phyloP scores from a whole-genome alignment of 2,888 invertebrate species.

The Stenchaetothrips biformis region DNA sequence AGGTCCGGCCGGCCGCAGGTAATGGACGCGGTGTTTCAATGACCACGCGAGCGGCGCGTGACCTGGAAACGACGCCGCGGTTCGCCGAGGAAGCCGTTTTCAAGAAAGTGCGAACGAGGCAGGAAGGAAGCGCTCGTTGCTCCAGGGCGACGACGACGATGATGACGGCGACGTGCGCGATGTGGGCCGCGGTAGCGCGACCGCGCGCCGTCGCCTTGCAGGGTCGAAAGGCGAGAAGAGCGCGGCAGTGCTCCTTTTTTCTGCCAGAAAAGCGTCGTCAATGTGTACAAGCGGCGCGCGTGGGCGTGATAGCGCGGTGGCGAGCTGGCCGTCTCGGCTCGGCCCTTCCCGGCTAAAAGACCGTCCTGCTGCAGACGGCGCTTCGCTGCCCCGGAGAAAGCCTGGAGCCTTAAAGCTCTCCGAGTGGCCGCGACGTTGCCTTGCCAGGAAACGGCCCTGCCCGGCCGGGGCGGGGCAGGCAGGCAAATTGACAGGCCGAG shows the following conservation, averaged over 20 bases:
- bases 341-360: not conserved
- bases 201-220: not conserved
- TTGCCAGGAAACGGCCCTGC: not conserved
- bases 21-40: no score
- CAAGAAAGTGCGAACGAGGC: conserved; percentile 1
- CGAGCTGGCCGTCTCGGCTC: not conserved
- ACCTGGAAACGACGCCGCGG: not conserved
- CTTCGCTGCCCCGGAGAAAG: not conserved
- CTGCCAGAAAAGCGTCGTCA: no score
- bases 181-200: not conserved
- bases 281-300: no score
- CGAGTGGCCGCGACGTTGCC: not conserved
- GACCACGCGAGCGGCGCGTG: not conserved
- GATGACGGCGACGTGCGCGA: not conserved
- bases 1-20: no score
- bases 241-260: no score
- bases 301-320: not conserved
- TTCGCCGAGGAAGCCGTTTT: not conserved
- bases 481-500: conserved; percentile 13
- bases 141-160: no score
- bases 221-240: not conserved
- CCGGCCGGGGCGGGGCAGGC: not conserved
- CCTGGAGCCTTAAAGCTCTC: not conserved
- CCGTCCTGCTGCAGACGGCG: not conserved
- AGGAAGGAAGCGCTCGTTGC: not conserved